Percentiles rank a stretch among this genome's conserved stretches.
These are phyloP conservation scores for Acromyrmex charruanus DNA, from an alignment of 1,140 invertebrate species.

Conservation along the genomic window DNA sequence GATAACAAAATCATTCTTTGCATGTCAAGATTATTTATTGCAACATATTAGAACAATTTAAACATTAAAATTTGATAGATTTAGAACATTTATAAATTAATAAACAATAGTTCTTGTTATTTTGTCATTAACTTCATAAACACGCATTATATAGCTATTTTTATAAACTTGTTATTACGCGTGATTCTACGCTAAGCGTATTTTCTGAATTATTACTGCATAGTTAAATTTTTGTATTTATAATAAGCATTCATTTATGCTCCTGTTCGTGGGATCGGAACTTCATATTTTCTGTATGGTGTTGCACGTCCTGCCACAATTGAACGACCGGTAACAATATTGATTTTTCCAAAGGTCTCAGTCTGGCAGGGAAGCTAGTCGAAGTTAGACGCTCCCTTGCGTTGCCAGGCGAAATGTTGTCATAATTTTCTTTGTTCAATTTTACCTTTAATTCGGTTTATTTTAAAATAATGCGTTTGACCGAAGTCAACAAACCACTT, in stretches of 20 bases:
- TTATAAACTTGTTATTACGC: not conserved
- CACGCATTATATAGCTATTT: not conserved
- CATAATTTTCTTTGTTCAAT: not conserved
- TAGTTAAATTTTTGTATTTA: not conserved
- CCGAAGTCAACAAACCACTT: slow-evolving; percentile 2
- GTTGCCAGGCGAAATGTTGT: not conserved
- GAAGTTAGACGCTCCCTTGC: slow-evolving; percentile 20
- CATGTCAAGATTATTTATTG: not conserved
- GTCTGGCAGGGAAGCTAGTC: slow-evolving; percentile 12
- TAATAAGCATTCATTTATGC: slow-evolving; percentile 21
- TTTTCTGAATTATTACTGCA: not conserved
- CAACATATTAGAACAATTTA: not conserved
- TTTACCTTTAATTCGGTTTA: not conserved
- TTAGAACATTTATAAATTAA: slow-evolving; percentile 7
- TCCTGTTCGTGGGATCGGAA: slow-evolving; percentile 10
- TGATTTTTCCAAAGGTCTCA: slow-evolving; percentile 62
- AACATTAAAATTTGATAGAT: not conserved
- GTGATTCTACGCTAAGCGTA: not conserved
- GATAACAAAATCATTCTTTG: no score
- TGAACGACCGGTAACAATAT: slow-evolving; percentile 59
- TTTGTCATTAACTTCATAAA: not conserved
- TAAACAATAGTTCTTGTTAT: not conserved
- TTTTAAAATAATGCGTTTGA: slow-evolving; percentile 43
- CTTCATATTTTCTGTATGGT: slow-evolving; percentile 17
- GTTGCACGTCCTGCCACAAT: not conserved